Evolutionary conservation across 2,797 vertebrate species (phyloP), one percentile per base, ranked within the genome.

Genomic region (Poeciliopsis infans): DNA sequence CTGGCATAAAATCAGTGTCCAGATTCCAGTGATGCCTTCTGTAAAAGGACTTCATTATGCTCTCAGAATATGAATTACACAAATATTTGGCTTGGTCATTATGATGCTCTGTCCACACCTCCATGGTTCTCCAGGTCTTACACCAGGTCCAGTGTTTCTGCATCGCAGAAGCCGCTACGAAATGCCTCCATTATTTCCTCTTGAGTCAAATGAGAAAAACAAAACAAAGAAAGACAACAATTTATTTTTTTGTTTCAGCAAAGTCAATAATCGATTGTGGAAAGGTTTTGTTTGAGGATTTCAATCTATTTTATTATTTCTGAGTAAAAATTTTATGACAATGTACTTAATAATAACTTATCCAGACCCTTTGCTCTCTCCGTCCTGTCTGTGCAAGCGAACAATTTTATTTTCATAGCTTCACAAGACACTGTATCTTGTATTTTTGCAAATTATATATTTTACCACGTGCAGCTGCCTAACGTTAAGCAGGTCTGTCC

Each of bases 71-170:
- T 91, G 88, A 89, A 92, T 88, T 92, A 93, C 91, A 94, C 94
- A 93, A 95, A 95, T 95, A 94, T 94, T 95, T 95, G 91, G 90
- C 93, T 94, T 94, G 91, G 92, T 95, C 93, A 94, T 95, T 94
- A 95, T 94, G 94, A 93, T 94, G 92, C 92, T 85, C 88, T 90
- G 85, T 88, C 91, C 92, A 89, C 87, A 89, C 87, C 89, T 90
- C 88, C 78, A 74, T 79, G 80, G 89, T 90, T 86, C 85, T 78
- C 83, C 75, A 80, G 82, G 82, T 90, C 66, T 84, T 83, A 94
- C 91, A 93, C 90, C 90, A 86, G 88, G 80, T 78, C 83, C 86
- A 92, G 89, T 94, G 92, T 93, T 92, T 92, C 87, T 87, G 83
- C 82, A 85, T 90, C 88, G 71, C 47, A 83, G 66, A 83, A 85